Base-by-base conservation (phyloP, 2,797 vertebrate species). In the Mus caroli region DNA sequence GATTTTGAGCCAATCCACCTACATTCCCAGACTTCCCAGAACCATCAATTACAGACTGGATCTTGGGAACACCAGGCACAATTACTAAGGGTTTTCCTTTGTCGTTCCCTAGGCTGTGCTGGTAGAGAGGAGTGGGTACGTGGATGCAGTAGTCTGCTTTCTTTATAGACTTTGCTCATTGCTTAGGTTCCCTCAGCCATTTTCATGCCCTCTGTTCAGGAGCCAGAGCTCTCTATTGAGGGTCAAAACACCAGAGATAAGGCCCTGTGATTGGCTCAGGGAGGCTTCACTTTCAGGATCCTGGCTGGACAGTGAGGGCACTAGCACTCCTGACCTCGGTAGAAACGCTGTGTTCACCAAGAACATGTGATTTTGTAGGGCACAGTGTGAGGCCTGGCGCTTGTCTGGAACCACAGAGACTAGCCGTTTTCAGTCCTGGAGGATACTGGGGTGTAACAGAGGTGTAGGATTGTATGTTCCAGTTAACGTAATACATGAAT, bases 21-120 rank as follows among this genome's bases (percentile, higher is more conserved):
- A 90, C 37, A 28, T 64, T 64, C 62, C 69, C 64, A 13, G 43
- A 88, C 54, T 76, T 94, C 62, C 62, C 17, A 83, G 88, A 94
- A 80, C 71, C n/a, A 37, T 86, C 8, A 0, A 3, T 85, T 56
- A 73, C 14, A 75, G 56, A 46, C 94, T 4, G 0, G 54, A 22
- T 88, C 46, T 94, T 87, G 84, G 69, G 17, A 78, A 62, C 43
- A 12, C n/a, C 6, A 84, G 83, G 12, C 34, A 50, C 14, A n/a
- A 13, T 90, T 40, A n/a, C 9, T 54, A 52, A 31, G 12, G 15
- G 10, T 78, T 40, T 69, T 88, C 1, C 11, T 79, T n/a, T n/a
- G 60, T 15, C 82, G 14, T 56, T 28, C 56, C 67, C 8, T 22
- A 24, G 37, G 54, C 37, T 58, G 31, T 56, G 40, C 7, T 14